Percentiles rank a stretch among this genome's conserved stretches.
phyloP scores from a whole-genome alignment of 2,797 vertebrate genomes.

The Acomys russatus region DNA sequence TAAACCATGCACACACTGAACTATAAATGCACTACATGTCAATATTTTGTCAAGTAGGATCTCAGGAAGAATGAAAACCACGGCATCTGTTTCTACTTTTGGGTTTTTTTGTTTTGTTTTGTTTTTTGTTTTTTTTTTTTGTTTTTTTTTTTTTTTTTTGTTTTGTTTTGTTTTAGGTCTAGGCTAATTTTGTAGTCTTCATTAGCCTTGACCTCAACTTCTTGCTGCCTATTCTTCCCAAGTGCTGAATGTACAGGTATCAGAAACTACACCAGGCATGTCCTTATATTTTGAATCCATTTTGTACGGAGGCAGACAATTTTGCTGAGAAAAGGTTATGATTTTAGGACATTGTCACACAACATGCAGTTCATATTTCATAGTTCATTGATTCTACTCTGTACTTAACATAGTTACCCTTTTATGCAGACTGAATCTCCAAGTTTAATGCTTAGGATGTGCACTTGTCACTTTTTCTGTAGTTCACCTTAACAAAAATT shows the following conservation, averaged over 20 bases:
- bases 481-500: constrained; percentile 74
- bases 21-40: constrained; percentile 11
- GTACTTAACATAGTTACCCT: background rate
- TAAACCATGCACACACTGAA: constrained; percentile 49
- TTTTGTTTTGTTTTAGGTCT: background rate
- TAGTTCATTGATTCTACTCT: background rate
- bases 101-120: too few relatives aligned
- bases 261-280: background rate
- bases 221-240: background rate
- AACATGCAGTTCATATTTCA: background rate
- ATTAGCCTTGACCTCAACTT: background rate
- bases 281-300: constrained; percentile 13
- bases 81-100: background rate
- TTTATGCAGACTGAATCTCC: constrained; percentile 52
- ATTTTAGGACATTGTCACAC: background rate
- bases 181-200: background rate
- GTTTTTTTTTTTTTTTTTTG: too few relatives aligned
- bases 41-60: constrained; percentile 67
- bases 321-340: constrained; percentile 16
- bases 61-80: constrained; percentile 40
- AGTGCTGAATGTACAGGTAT: background rate
- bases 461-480: constrained; percentile 59
- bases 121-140: too few relatives aligned
- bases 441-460: constrained; percentile 57
- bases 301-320: constrained; percentile 26